phyloP scores from a whole-genome alignment of 2,888 invertebrate species.

The Octodonta nipae region DNA sequence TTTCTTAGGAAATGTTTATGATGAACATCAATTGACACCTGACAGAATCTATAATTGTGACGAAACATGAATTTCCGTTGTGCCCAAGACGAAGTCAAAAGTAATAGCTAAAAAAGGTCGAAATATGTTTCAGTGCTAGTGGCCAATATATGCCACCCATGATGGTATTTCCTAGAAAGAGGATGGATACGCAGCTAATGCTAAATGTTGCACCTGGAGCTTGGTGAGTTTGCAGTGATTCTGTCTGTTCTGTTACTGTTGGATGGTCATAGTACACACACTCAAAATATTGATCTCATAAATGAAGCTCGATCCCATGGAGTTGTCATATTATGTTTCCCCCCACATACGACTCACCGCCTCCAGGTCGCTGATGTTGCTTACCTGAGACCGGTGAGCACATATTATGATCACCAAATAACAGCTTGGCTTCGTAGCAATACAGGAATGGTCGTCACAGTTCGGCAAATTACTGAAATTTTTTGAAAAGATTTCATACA shows the following conservation, averaged over 20 bases:
- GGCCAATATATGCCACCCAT: too few relatives aligned
- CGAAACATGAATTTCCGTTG: slow-evolving; percentile 1
- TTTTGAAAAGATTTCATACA: slow-evolving; percentile 2
- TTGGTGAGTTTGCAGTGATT: neutral
- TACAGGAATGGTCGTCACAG: neutral
- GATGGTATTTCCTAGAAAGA: too few relatives aligned
- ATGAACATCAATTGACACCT: neutral
- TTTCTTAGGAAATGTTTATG: neutral
- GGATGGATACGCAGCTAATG: slow-evolving; percentile 1
- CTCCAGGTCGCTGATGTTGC: too few relatives aligned
- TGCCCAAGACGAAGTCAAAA: neutral
- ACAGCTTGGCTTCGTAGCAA: too few relatives aligned
- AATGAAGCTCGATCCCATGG: too few relatives aligned
- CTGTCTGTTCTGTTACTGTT: neutral
- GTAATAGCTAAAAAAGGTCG: neutral
- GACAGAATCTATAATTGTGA: slow-evolving; percentile 1
- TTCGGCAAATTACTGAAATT: neutral
- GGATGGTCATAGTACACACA: neutral
- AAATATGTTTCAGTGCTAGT: slow-evolving; percentile 2
- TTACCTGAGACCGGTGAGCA: slow-evolving; percentile 1
- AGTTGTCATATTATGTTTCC: too few relatives aligned
- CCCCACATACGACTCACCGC: too few relatives aligned
- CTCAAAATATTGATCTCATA: too few relatives aligned
- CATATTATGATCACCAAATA: too few relatives aligned
- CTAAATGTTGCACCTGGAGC: too few relatives aligned